Base-by-base conservation (phyloP, 1,140 invertebrate species). In the Diorhabda carinulata region DNA sequence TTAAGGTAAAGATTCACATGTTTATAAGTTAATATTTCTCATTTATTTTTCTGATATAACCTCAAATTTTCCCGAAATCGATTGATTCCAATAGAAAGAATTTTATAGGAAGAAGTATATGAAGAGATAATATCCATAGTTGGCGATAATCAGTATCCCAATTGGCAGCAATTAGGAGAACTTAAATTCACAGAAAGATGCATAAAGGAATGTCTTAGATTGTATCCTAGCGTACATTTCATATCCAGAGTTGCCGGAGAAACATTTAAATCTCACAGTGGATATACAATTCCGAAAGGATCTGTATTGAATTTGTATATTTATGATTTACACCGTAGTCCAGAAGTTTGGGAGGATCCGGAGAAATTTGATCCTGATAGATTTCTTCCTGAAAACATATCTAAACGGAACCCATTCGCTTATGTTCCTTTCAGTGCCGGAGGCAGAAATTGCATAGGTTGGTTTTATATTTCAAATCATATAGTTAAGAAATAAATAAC, bases 151-250 rank as follows among this genome's bases (percentile, higher is more conserved):
- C 76, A 83, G 3, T 73, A 81, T 2, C 83, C 86, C 0, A 86
- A 83, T 43, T 80, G 78, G 72, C 85, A 86, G n/a, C 88, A 90
- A 73, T 75, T 90, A 2, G 72, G 84, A 57, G 76, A 86, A 57
- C 84, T 91, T 84, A 86, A 85, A 67, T 90, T 89, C 76, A 72
- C 90, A 66, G 89, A 91, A 71, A 79, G 83, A 25, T 85, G 85
- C 3, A 84, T 91, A 8, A 92, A 87, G 77, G 87, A 89, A 78
- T 81, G 84, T 3, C 73, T 89, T 9, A 80, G 88, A 56, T 61
- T 91, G 4, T 91, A 85, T 78, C 90, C 90, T 7, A 85, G 89
- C 1, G 90, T 91, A 42, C 89, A 90, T 43, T 76, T 88, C 9
- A 86, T 90, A 71, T 85, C 82, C 5, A 79, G 90, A 45, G 75